Evolutionary conservation across 2,888 invertebrate species (phyloP).

Genomic region (Stenotaenia linearis): DNA sequence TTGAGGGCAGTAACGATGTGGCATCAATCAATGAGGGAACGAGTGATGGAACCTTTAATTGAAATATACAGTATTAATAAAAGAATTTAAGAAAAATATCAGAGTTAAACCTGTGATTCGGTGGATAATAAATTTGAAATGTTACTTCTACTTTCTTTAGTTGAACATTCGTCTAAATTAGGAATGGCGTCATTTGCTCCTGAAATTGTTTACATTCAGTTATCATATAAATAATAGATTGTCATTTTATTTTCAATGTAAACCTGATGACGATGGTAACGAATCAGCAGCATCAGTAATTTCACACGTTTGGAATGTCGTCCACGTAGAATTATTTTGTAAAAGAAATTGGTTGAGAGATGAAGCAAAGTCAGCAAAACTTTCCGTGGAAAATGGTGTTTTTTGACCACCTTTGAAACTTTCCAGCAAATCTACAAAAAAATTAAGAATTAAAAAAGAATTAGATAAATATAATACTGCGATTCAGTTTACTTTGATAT

Average conservation of each 20-base stretch:
- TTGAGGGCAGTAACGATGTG: background rate
- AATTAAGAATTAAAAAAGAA: no score
- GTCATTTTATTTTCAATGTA: background rate
- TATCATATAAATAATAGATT: background rate
- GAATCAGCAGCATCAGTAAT: background rate
- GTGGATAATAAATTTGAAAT: background rate
- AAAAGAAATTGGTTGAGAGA: constrained; percentile 33
- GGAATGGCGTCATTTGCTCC: background rate
- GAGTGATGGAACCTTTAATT: background rate
- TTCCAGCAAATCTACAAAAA: constrained; percentile 30
- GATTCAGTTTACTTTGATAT: background rate
- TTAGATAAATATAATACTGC: no score
- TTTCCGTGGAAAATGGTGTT: constrained; percentile 30
- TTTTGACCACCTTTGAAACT: constrained; percentile 24
- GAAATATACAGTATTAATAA: background rate
- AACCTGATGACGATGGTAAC: background rate
- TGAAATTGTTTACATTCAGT: background rate
- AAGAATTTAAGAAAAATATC: background rate
- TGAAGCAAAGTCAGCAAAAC: constrained; percentile 31
- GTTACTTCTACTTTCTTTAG: background rate
- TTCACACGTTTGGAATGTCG: constrained; percentile 1
- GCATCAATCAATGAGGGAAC: background rate
- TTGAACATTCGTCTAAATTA: background rate
- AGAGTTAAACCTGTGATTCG: background rate
- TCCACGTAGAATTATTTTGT: constrained; percentile 27